Evolutionary conservation across 2,797 vertebrate genomes (phyloP), one percentile per base, ranked within the genome.

Genomic region (Helostoma temminkii): DNA sequence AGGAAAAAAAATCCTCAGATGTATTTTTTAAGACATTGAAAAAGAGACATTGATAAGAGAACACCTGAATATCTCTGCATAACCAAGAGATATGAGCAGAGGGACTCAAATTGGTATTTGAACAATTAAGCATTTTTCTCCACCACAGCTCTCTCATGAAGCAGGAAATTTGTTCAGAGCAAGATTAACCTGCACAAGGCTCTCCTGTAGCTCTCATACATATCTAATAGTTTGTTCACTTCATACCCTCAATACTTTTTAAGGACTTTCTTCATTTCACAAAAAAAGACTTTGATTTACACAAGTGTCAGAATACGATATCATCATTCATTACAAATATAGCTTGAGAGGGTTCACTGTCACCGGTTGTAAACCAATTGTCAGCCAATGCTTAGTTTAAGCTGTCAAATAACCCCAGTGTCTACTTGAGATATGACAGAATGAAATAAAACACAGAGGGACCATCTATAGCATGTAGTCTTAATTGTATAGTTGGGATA

Each of bases 401-500:
- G 8, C 12, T 66, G 28, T 69, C 65, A 48, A 70, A 70, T 52
- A 54, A 58, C 37, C 7, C n/a, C 4, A 28, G 0, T 25, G 49
- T 57, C 45, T 46, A 34, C 5, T 25, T 3, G 5, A 30, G 53
- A 32, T 3, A 1, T 56, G 41, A 32, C 62, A 6, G 58, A 63
- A 73, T 62, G 19, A 57, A 60, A 64, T 15, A 49, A 10, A 50
- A 32, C 26, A 46, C 11, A 39, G 37, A 34, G 43, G 56, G n/a
- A 15, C 30, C n/a, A 78, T 81, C 73, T 63, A 25, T 41, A 68
- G 41, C 18, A 22, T 69, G 71, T n/a, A 64, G 42, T 42, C 54
- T 61, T 76, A 45, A 54, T 62, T 41, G 43, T 42, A 55, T 21
- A 60, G 41, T 26, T 41, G 22, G 25, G 45, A 49, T 61, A 54